Conservation (phyloP, 2,888 invertebrate species). For the Lamellibrachia satsuma region DNA sequence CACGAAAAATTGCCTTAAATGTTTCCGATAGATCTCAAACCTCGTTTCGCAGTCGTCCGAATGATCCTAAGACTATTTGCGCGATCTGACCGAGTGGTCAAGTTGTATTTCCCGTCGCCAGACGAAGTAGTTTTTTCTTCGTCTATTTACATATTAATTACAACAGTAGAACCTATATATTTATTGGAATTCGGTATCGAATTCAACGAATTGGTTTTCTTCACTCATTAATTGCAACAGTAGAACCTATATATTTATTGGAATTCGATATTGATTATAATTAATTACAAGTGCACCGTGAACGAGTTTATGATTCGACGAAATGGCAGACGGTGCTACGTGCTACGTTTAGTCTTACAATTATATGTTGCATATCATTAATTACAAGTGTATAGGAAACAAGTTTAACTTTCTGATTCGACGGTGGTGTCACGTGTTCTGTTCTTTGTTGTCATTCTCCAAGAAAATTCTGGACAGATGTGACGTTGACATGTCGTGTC, state of each 20-base stretch:
- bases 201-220: too few relatives aligned
- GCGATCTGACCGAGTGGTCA: neutral
- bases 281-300: too few relatives aligned
- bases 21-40: constrained; percentile 17
- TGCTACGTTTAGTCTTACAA: too few relatives aligned
- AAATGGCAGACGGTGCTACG: too few relatives aligned
- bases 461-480: neutral
- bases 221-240: too few relatives aligned
- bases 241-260: too few relatives aligned
- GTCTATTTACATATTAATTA: neutral
- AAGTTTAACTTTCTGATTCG: neutral
- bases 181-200: too few relatives aligned
- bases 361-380: too few relatives aligned
- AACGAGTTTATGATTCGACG: too few relatives aligned
- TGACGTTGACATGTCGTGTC: neutral
- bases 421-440: neutral
- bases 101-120: neutral
- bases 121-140: neutral
- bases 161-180: too few relatives aligned
- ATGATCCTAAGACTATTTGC: constrained; percentile 1
- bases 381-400: neutral
- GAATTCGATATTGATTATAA: too few relatives aligned
- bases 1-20: constrained; percentile 6
- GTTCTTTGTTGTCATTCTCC: neutral
- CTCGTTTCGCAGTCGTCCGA: neutral